Conservation (phyloP, 2,797 vertebrate species). For the Darevskia nairensis region DNA sequence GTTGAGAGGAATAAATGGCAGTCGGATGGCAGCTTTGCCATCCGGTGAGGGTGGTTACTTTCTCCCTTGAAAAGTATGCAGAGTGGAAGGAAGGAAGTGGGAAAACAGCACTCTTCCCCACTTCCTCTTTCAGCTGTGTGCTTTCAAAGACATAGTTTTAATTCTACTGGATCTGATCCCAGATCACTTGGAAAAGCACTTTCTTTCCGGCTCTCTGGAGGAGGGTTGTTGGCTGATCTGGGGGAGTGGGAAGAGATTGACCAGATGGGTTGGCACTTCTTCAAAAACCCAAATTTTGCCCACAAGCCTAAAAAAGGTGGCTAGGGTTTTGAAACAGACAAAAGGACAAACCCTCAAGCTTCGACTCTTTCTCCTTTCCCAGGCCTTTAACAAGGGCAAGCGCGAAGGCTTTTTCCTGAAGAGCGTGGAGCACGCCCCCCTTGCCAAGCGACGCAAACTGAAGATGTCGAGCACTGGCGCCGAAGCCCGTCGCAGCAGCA, state of each 20-base stretch:
- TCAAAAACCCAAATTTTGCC: no score
- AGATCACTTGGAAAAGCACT: no score
- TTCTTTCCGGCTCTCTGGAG: not conserved
- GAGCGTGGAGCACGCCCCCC: slow-evolving; percentile 93
- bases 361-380: not conserved
- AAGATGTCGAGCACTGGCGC: slow-evolving; percentile 90
- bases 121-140: no score
- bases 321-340: not conserved
- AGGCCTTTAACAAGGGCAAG: slow-evolving; percentile 93
- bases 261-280: no score
- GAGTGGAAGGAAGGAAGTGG: no score
- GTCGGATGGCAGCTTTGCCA: no score
- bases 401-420: slow-evolving; percentile 93
- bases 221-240: no score
- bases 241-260: not conserved
- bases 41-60: no score
- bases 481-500: slow-evolving; percentile 86
- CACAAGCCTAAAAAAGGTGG: not conserved
- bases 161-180: no score
- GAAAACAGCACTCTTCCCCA: no score
- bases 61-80: no score
- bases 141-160: no score
- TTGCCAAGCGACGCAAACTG: slow-evolving; percentile 90
- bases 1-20: not conserved
- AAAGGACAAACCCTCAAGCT: not conserved